Conservation (phyloP, 37 sponge, comb jelly and placozoan species). For the Cliona cf. orientalis region DNA sequence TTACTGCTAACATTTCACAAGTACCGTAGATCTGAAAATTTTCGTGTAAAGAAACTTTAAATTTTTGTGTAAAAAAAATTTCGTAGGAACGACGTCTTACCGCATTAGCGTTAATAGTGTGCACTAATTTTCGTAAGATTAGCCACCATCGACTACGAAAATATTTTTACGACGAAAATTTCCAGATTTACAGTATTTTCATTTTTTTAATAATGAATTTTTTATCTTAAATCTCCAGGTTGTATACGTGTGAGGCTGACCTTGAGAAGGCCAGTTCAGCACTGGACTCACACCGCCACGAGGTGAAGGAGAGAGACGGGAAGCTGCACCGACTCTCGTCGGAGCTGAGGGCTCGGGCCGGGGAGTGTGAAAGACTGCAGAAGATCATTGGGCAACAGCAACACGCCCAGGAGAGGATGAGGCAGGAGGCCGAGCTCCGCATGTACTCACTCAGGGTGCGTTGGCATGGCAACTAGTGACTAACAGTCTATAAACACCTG, state of each 20-base stretch:
- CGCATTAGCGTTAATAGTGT: too few relatives aligned
- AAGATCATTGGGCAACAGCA: conserved; percentile 41
- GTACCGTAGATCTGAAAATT: too few relatives aligned
- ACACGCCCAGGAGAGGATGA: conserved; percentile 39
- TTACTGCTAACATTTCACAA: too few relatives aligned
- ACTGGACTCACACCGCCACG: conserved; percentile 30
- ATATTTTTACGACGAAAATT: not conserved
- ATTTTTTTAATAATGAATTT: too few relatives aligned
- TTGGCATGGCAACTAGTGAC: not conserved
- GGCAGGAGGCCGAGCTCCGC: conserved; percentile 40
- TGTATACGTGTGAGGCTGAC: conserved; percentile 66
- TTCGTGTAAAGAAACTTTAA: too few relatives aligned
- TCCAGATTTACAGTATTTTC: too few relatives aligned
- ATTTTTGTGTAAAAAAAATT: too few relatives aligned
- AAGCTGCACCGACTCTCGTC: conserved; percentile 25
- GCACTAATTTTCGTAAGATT: too few relatives aligned
- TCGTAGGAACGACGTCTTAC: too few relatives aligned
- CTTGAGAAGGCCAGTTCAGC: conserved; percentile 53
- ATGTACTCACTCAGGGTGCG: conserved; percentile 40
- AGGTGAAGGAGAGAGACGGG: conserved; percentile 34
- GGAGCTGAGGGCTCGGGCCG: not conserved
- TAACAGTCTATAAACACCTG: not conserved
- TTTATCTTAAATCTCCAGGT: too few relatives aligned
- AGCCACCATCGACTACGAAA: too few relatives aligned
- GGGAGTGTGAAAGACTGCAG: conserved; percentile 35